Percentiles rank a stretch among this genome's conserved stretches.
Evolutionary conservation across 2,797 vertebrate species (phyloP).

Genomic region (Natrix natrix): DNA sequence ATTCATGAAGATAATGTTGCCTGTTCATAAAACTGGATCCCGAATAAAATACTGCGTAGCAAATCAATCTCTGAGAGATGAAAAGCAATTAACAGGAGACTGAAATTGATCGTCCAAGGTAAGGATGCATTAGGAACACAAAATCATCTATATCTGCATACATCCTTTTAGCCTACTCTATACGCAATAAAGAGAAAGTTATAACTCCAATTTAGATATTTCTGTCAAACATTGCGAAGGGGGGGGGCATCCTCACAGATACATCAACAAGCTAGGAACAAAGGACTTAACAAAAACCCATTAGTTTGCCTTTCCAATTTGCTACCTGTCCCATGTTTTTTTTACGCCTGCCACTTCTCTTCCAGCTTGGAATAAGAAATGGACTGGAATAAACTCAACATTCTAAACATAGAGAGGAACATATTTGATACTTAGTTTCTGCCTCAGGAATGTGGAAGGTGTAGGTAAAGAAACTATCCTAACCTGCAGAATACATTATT

Average conservation of each 20-base stretch:
- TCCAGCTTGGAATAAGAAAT: neutral
- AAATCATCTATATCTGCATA: neutral
- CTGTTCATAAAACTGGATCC: neutral
- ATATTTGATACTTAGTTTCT: neutral
- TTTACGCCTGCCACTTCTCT: neutral
- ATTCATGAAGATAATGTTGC: neutral
- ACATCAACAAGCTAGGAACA: neutral
- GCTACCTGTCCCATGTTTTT: neutral
- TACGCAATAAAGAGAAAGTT: neutral
- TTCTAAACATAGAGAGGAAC: neutral
- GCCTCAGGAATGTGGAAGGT: neutral
- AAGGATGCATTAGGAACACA: neutral
- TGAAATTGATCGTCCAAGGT: neutral
- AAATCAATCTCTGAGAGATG: neutral
- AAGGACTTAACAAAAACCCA: neutral
- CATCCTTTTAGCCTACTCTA: neutral
- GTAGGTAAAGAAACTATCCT: neutral
- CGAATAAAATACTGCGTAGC: neutral
- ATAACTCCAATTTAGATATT: neutral
- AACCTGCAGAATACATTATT: neutral
- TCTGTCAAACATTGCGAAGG: neutral
- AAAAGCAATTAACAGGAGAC: neutral
- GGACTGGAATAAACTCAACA: neutral
- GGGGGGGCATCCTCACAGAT: neutral
- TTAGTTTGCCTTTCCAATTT: neutral